These are phyloP conservation scores for Drosophila dives DNA, from an alignment of 2,888 invertebrate genomes.

Conservation along the genomic window DNA sequence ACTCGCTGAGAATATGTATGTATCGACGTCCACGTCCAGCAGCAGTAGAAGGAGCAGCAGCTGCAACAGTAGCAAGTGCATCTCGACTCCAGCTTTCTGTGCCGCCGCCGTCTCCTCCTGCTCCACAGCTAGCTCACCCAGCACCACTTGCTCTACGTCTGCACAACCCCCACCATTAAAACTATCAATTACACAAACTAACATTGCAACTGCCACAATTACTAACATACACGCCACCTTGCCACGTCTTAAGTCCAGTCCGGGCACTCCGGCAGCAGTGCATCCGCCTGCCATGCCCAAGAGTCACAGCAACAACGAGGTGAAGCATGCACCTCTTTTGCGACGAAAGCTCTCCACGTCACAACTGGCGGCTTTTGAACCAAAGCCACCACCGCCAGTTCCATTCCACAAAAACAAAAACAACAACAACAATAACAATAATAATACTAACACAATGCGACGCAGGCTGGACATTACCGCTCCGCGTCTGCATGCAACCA, in stretches of 20 bases:
- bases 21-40: constrained; percentile 82
- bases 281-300: constrained; percentile 68
- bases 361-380: constrained; percentile 23
- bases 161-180: constrained; percentile 43
- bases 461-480: constrained; percentile 86
- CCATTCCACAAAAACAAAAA: constrained; percentile 37
- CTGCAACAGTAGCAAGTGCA: constrained; percentile 74
- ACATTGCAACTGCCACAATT: constrained; percentile 58
- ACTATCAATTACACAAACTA: constrained; percentile 35
- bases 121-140: constrained; percentile 55
- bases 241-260: constrained; percentile 60
- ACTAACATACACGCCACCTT: constrained; percentile 70
- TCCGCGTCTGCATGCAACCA: constrained; percentile 86
- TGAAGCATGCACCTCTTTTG: constrained; percentile 44
- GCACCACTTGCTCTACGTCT: constrained; percentile 56
- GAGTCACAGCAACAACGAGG: constrained; percentile 72
- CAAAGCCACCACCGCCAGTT: constrained; percentile 30
- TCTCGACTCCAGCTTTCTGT: constrained; percentile 54
- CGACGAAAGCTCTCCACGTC: constrained; percentile 61
- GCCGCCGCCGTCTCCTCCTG: constrained; percentile 55
- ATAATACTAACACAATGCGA: constrained; percentile 71
- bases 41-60: constrained; percentile 73
- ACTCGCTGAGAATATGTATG: constrained; percentile 85
- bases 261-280: constrained; percentile 53
- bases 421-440: constrained; percentile 31